Base-by-base conservation (phyloP, 2,888 invertebrate species). In the Steinernema scapterisci region DNA sequence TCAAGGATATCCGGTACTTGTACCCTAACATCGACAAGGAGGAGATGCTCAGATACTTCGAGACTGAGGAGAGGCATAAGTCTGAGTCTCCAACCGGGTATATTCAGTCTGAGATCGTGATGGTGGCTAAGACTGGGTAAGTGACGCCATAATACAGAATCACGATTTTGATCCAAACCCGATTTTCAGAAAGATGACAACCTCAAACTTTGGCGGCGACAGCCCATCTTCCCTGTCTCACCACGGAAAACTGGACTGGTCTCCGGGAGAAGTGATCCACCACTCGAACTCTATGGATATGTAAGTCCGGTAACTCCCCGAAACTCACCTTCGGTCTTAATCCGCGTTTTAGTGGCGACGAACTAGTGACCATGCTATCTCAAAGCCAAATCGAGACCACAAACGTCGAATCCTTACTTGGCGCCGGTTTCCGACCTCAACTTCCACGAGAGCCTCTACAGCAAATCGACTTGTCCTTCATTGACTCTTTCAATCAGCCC, bases 101-200 rank as follows among this genome's bases (percentile, higher is more conserved):
- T 75, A 87, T 87, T 52, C 86, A 84, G 71, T 82, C 82, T 71
- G 86, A 87, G 73, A 86, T 87, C 73, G 86, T 87, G n/a, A 87
- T 87, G 87, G 86, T 87, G 13, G 87, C 86, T 21, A 86, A 86
- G 76, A 86, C 83, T 44, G 82, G 83, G 83, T 83, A 63, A 73
- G 76, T 73, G 19, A 5, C 9, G 13, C 19, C 3, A 38, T 6
- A 3, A 38, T 9, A 9, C 38, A 3, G 38, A 38, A 6, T 38
- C 38, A 6, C 38, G n/a, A 38, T 38, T 38, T 3, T 38, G 38
- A 46, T 5, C 1, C 23, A 48, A 48, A 19, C 48, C 19, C 6
- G 38, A 13, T 7, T 75, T 79, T 76, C 76, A 81, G 84, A 44
- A 78, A 84, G 71, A 73, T 76, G 75, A 76, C 79, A 0, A 76